Conservation (phyloP, 2,113 vertebrate genomes). For the Rhea pennata region DNA sequence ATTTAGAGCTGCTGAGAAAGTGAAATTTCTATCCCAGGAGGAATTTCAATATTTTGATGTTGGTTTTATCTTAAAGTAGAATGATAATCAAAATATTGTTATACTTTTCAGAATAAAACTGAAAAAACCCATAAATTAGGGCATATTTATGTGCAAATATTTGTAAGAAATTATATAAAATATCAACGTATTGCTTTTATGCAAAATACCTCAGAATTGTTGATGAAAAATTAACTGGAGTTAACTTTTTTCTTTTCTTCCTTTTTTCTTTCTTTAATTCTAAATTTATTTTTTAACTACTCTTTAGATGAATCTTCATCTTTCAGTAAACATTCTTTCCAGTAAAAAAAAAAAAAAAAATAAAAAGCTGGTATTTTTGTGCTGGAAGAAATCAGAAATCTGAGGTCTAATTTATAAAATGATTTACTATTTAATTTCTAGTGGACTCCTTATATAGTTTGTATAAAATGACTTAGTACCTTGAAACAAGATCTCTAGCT, state of each 20-base stretch:
- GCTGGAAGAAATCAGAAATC: neutral
- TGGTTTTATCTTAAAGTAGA: neutral
- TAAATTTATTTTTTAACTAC: neutral
- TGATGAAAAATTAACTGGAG: neutral
- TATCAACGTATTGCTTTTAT: neutral
- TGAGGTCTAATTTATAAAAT: neutral
- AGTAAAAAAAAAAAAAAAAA: neutral
- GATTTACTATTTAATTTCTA: accelerated
- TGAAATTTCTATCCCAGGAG: neutral
- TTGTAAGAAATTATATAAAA: neutral
- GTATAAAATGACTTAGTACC: neutral
- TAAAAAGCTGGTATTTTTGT: neutral
- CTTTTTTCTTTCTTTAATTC: no score
- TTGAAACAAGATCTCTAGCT: neutral
- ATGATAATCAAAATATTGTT: neutral
- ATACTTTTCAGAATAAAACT: neutral
- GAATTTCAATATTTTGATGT: neutral
- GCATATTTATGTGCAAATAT: neutral
- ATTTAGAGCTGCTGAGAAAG: neutral
- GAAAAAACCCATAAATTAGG: neutral
- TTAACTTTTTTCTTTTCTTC: no score
- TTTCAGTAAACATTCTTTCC: neutral
- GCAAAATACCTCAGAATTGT: neutral
- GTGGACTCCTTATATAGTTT: neutral
- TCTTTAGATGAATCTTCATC: neutral